These are phyloP conservation scores for Argyrosomus regius DNA, from an alignment of 2,797 vertebrate genomes.

Conservation along the genomic window DNA sequence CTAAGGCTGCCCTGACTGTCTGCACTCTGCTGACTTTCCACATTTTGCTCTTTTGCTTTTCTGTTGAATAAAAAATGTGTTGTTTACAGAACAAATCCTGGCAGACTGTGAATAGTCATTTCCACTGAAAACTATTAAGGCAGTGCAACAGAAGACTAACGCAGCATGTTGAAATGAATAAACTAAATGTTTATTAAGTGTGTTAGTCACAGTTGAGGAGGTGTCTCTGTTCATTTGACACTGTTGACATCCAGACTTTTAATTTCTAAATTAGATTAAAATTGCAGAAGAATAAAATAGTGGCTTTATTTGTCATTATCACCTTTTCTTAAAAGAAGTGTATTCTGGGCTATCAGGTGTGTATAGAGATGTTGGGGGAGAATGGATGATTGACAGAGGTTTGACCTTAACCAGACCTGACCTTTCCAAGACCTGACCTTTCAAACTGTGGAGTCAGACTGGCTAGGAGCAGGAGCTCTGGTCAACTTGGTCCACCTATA, in stretches of 20 bases:
- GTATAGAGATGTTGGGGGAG: constrained; percentile 5
- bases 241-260: constrained; percentile 10
- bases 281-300: neutral
- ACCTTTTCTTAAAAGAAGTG: neutral
- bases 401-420: constrained; percentile 35
- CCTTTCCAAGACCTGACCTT: constrained; percentile 22
- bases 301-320: neutral
- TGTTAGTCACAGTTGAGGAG: constrained; percentile 28
- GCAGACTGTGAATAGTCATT: constrained; percentile 43
- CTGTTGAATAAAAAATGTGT: constrained; percentile 35
- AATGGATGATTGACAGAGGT: constrained; percentile 1
- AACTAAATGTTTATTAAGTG: neutral
- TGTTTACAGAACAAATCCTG: constrained; percentile 44
- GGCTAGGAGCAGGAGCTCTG: constrained; percentile 13
- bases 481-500: neutral
- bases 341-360: neutral
- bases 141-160: constrained; percentile 13
- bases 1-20: constrained; percentile 24
- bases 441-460: constrained; percentile 8
- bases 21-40: constrained; percentile 27
- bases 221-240: constrained; percentile 19
- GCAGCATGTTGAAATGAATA: constrained; percentile 9
- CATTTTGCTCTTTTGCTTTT: constrained; percentile 13
- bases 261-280: neutral
- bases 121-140: neutral